Base-by-base conservation (phyloP, 2,888 invertebrate species). In the Drosophila merina region DNA sequence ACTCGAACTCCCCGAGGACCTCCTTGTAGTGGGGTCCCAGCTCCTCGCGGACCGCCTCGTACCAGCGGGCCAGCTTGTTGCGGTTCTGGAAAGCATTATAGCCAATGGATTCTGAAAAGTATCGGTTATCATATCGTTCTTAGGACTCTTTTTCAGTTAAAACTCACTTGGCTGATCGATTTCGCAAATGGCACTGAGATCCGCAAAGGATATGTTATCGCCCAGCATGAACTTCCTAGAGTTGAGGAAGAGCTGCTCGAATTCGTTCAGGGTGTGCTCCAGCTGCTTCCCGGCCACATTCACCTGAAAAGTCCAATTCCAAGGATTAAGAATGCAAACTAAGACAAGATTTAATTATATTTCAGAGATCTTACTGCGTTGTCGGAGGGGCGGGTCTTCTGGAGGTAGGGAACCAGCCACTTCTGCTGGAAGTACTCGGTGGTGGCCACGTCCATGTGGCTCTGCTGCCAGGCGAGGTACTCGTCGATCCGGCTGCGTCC, bases 141-240 rank as follows among this genome's bases (percentile, higher is more conserved):
- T 25, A n/a, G 5, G 10, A 28, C 25, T 47, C 14, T 14, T 6
- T 14, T 14, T 14, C 14, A 14, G 14, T 14, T 14, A 14, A 6
- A 0, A 6, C n/a, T 93, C 91, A 96, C 96, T 93, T 59, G 95
- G 94, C 91, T 96, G 96, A 90, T 96, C 96, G 62, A 96, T 89
- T 92, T 96, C 96, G 79, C 95, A 95, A 10, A 94, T 94, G 1
- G 95, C 96, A 75, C 95, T 92, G 59, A 97, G 90, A 90, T 97
- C 96, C 0, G 96, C 96, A 40, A 95, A 94, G 1, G 94, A 94
- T 9, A 95, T 92, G 48, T 92, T 90, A 76, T 95, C 91, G 0
- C 95, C 95, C 9, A 92, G 92, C 62, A 96, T 92, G 76, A 93
- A 94, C 31, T 93, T 79, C 72, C 82, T 83, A 54, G 88, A 86